Conservation (phyloP, 2,888 invertebrate species). For the Clanis bilineata region DNA sequence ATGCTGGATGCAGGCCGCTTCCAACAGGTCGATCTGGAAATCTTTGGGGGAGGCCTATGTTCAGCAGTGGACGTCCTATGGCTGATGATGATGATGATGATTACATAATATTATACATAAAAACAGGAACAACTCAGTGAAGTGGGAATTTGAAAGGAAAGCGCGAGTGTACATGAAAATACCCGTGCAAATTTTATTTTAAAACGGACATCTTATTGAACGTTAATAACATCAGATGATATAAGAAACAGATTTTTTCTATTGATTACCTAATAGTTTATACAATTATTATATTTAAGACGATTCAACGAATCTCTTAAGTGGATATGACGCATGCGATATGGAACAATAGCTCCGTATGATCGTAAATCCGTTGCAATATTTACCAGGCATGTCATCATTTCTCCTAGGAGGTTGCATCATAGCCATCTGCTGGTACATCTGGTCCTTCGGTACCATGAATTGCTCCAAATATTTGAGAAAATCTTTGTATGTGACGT, state of each 20-base stretch:
- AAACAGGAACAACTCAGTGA: too few species aligned
- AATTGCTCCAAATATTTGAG: constrained; percentile 85
- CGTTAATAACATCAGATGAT: neutral
- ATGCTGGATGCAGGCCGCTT: too few species aligned
- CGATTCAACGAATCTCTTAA: neutral
- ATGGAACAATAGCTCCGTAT: neutral
- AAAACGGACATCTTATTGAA: too few species aligned
- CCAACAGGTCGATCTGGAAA: too few species aligned
- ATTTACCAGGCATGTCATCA: constrained; percentile 62
- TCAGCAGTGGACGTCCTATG: too few species aligned
- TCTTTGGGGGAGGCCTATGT: too few species aligned
- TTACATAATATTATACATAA: too few species aligned
- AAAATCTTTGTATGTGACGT: constrained; percentile 87
- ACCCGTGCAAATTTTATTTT: too few species aligned
- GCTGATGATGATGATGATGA: too few species aligned
- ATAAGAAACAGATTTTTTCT: neutral
- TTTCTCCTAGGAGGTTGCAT: constrained; percentile 61
- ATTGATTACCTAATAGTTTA: neutral
- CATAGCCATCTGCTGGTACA: constrained; percentile 71
- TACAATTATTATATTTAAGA: neutral
- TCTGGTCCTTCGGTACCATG: constrained; percentile 72
- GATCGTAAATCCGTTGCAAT: neutral
- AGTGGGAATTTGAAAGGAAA: too few species aligned
- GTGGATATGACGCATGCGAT: neutral
- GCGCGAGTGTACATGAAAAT: too few species aligned